These are phyloP conservation scores for Drosophila melanosoma DNA, from an alignment of 2,888 invertebrate species.

Conservation along the genomic window DNA sequence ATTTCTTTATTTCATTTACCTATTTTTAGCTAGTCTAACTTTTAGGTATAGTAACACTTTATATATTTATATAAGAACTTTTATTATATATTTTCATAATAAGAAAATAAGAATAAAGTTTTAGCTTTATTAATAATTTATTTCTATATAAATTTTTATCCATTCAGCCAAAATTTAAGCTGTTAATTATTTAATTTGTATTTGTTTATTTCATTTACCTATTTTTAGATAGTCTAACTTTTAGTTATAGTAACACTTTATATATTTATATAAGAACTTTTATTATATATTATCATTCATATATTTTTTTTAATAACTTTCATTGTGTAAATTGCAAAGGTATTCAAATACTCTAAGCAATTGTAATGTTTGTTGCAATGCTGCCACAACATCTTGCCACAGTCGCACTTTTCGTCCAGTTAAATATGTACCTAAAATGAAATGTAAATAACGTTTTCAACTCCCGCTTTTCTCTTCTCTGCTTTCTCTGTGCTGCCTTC, in stretches of 20 bases:
- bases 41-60: too few species aligned
- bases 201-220: too few species aligned
- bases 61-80: too few species aligned
- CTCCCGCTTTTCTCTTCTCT: not conserved
- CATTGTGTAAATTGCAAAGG: not conserved
- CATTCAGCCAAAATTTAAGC: not conserved
- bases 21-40: too few species aligned
- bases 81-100: too few species aligned
- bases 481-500: not conserved
- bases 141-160: not conserved
- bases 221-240: too few species aligned
- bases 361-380: not conserved
- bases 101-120: not conserved
- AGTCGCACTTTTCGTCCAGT: slow-evolving; percentile 15
- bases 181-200: not conserved
- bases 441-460: slow-evolving; percentile 61
- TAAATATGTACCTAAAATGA: slow-evolving; percentile 58
- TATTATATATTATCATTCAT: too few species aligned
- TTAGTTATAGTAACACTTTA: too few species aligned
- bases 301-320: slow-evolving; percentile 4
- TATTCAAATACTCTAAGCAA: not conserved
- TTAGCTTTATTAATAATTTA: not conserved
- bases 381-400: not conserved
- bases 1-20: too few species aligned
- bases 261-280: too few species aligned